phyloP scores from a whole-genome alignment of 2,888 invertebrate species.

The Sicus ferrugineus region DNA sequence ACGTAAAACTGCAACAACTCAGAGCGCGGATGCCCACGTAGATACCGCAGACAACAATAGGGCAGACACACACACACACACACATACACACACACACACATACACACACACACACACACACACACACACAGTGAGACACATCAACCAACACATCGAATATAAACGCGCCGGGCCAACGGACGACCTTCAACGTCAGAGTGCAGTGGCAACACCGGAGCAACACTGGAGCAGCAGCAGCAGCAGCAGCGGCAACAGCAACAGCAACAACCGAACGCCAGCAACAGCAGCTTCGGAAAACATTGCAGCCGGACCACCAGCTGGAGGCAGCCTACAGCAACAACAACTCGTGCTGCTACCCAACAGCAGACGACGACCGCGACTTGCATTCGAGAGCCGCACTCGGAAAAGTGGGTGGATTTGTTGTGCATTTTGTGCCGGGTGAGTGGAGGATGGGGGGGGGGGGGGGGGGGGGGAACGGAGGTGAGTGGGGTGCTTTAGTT shows the following conservation, averaged over 20 bases:
- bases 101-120: neutral
- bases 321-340: conserved; percentile 7
- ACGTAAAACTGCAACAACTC: too few species aligned
- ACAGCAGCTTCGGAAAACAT: too few species aligned
- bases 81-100: neutral
- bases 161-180: conserved; percentile 57
- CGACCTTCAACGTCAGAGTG: conserved; percentile 53
- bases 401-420: conserved; percentile 8
- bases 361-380: neutral
- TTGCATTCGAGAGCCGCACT: neutral
- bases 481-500: neutral
- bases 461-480: neutral
- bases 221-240: conserved; percentile 18
- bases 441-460: neutral
- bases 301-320: too few species aligned
- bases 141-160: conserved; percentile 23
- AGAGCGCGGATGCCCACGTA: too few species aligned
- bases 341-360: neutral
- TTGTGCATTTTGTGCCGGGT: neutral
- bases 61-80: neutral
- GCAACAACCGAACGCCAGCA: neutral
- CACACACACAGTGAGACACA: neutral
- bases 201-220: conserved; percentile 32
- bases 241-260: conserved; percentile 22
- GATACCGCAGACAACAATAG: too few species aligned